Base-by-base conservation (phyloP, 2,888 invertebrate genomes). In the Platypus cylindrus region DNA sequence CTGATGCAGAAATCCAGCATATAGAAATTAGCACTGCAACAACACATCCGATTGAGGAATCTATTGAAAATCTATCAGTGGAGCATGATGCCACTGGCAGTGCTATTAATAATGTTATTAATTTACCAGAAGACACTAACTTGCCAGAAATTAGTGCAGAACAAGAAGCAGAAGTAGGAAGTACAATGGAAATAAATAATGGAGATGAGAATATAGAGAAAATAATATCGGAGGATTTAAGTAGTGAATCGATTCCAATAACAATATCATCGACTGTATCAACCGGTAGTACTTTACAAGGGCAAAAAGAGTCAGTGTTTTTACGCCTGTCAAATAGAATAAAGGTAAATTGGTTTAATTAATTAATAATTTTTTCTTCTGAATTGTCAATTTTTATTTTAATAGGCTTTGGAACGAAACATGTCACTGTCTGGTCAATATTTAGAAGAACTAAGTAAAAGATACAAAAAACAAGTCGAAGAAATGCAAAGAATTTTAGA, bases 361-460 rank as follows among this genome's bases (percentile, higher is more conserved):
- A n/a, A n/a, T n/a, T n/a, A n/a, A n/a, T n/a, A n/a, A n/a, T n/a
- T n/a, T n/a, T n/a, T n/a, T n/a, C n/a, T n/a, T n/a, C n/a, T n/a
- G n/a, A n/a, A n/a, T n/a, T n/a, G n/a, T n/a, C n/a, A n/a, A n/a
- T n/a, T 33, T 36, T 30, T 32, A 8, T 45, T 49, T 31, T 36
- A n/a, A n/a, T n/a, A 86, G 79, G 80, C 85, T 32, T 69, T 98
- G 48, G 98, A 98, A 64, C 73, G 87, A 48, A 98, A 98, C 64
- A 89, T 98, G 78, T 93, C 94, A 9, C 69, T 98, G 24, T 94
- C 93, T 46, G 85, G 87, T 40, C 91, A 94, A 60, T 98, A 97
- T 60, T 67, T 98, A 46, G 95, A 95, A 60, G 95, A 97, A 59
- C 66, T 98, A 47, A 94, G 94, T 62, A 76, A 85, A 36, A 73